Evolutionary conservation across 2,113 vertebrate genomes (phyloP).

Genomic region (Aepyceros melampus): DNA sequence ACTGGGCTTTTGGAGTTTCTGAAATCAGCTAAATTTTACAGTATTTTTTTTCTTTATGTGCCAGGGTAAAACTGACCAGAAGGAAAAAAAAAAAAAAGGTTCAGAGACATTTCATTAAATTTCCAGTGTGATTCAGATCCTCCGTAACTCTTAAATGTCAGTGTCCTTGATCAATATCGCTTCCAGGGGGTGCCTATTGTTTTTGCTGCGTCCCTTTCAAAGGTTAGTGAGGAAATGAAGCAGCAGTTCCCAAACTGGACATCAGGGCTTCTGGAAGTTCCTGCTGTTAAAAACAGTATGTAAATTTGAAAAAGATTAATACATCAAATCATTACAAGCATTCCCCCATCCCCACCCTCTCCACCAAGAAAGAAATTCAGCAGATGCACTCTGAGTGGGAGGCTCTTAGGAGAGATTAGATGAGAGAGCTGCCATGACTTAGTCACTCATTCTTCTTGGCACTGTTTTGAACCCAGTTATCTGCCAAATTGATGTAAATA

Average conservation of each 20-base stretch:
- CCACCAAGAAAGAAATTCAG: not conserved
- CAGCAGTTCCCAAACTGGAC: not conserved
- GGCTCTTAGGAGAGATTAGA: not conserved
- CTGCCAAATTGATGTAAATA: not conserved
- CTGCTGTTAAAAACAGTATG: not conserved
- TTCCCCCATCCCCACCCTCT: rapidly evolving
- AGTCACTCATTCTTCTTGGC: not conserved
- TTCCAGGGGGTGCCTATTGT: not conserved
- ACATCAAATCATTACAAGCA: not conserved
- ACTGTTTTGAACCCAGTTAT: not conserved
- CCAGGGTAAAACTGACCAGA: not conserved
- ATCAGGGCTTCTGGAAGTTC: not conserved
- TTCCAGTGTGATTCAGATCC: not conserved
- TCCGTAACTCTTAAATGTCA: not conserved
- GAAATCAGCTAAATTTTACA: not conserved
- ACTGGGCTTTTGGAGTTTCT: not conserved
- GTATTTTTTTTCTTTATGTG: not conserved
- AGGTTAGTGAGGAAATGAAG: not conserved
- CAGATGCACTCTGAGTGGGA: not conserved
- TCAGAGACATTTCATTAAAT: not conserved
- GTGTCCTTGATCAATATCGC: not conserved
- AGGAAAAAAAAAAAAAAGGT: not conserved
- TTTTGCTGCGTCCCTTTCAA: not conserved
- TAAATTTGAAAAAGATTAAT: not conserved
- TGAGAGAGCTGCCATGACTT: not conserved